Conservation (phyloP, 1,140 invertebrate species). For the Drosophila parvula region DNA sequence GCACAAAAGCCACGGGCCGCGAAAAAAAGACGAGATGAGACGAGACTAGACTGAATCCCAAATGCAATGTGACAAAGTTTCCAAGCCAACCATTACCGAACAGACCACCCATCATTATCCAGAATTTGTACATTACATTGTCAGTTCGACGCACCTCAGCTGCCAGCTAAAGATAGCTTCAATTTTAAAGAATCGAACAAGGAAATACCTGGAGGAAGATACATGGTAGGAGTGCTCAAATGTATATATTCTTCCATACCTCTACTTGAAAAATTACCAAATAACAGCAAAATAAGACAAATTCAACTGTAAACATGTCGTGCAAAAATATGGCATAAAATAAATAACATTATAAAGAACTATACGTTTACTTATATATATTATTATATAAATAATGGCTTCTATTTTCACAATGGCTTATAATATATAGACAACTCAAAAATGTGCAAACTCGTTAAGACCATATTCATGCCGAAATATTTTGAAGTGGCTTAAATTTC, state of each 20-base stretch:
- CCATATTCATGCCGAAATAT: neutral
- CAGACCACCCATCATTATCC: conserved; percentile 1
- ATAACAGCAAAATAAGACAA: no score
- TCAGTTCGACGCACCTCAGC: conserved; percentile 1
- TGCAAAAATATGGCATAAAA: no score
- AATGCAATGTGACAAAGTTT: conserved; percentile 38
- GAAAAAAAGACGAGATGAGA: conserved; percentile 26
- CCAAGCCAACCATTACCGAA: neutral
- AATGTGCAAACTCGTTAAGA: neutral
- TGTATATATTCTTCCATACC: no score
- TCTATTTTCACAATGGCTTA: no score
- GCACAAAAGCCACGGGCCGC: conserved; percentile 51
- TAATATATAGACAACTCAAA: neutral
- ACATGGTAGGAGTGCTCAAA: no score
- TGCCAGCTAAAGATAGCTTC: conserved; percentile 4
- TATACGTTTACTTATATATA: no score
- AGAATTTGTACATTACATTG: neutral
- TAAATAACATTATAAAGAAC: no score
- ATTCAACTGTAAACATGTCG: no score
- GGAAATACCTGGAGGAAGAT: no score
- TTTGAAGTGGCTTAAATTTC: neutral
- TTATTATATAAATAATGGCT: no score
- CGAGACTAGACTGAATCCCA: conserved; percentile 42
- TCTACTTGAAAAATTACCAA: no score
- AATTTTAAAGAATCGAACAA: neutral